Evolutionary conservation across 2,888 invertebrate species (phyloP).

Genomic region (Zygaena filipendulae): DNA sequence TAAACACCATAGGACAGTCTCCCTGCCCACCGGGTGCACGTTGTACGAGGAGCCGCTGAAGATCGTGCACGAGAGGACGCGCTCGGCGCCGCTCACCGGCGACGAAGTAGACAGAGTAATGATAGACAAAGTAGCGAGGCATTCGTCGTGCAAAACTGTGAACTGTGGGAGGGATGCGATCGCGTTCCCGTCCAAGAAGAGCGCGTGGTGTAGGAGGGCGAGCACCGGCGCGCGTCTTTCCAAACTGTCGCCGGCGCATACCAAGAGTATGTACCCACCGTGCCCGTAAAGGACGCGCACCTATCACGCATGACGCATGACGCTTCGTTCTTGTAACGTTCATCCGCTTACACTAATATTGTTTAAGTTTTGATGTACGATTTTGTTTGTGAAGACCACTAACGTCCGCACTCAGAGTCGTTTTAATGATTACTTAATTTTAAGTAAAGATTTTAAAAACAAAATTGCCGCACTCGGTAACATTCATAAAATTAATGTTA

Average conservation of each 20-base stretch:
- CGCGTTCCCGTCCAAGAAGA: conserved; percentile 27
- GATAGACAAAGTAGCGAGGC: conserved; percentile 36
- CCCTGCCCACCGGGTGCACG: conserved; percentile 46
- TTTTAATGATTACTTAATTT: too few species aligned
- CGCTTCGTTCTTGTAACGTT: too few species aligned
- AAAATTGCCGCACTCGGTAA: too few species aligned
- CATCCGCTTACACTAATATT: too few species aligned
- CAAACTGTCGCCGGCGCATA: conserved; percentile 56
- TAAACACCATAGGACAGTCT: conserved; percentile 52
- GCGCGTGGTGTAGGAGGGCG: conserved; percentile 47
- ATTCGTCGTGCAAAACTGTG: conserved; percentile 43
- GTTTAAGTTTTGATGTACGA: too few species aligned
- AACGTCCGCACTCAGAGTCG: too few species aligned
- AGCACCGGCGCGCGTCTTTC: conserved; percentile 54
- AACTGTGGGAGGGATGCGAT: conserved; percentile 37
- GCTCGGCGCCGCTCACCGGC: conserved; percentile 75
- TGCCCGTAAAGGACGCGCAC: background rate
- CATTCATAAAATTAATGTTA: too few species aligned
- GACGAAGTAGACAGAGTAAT: conserved; percentile 47
- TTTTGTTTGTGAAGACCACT: too few species aligned
- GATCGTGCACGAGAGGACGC: conserved; percentile 73
- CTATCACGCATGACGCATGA: background rate
- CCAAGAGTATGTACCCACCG: conserved; percentile 60
- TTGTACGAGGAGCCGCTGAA: conserved; percentile 44
- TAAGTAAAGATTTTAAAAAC: too few species aligned